A percentile compares a stretch with the other conserved stretches of the same genome.
Evolutionary conservation across 2,888 invertebrate genomes (phyloP).

Genomic region (Pachliopta kotzebuea): DNA sequence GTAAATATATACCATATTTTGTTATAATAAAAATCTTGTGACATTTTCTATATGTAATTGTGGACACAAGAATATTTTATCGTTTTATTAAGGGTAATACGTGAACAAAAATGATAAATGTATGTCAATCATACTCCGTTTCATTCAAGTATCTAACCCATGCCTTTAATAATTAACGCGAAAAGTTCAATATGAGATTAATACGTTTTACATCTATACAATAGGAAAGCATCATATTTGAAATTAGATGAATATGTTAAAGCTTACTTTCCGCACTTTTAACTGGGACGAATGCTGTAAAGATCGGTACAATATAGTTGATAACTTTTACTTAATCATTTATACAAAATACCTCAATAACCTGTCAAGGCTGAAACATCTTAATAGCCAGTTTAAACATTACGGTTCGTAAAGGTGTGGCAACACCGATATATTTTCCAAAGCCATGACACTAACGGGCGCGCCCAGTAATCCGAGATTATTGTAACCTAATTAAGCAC

Average conservation of each 20-base stretch:
- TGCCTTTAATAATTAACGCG: too few relatives aligned
- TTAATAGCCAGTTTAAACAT: constrained; percentile 1
- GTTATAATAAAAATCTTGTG: background rate
- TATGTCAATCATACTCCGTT: background rate
- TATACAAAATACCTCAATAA: background rate
- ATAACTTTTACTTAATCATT: background rate
- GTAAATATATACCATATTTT: background rate
- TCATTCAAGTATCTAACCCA: too few relatives aligned
- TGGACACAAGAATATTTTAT: background rate
- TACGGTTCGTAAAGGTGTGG: constrained; percentile 18
- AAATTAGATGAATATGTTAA: background rate
- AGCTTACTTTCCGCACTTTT: background rate
- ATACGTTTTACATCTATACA: background rate
- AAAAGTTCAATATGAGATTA: too few relatives aligned
- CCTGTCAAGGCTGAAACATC: constrained; percentile 9
- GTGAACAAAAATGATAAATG: background rate
- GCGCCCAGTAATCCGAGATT: constrained; percentile 37
- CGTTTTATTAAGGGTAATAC: background rate
- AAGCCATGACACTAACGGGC: constrained; percentile 32
- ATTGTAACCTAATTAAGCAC: constrained; percentile 39
- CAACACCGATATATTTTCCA: constrained; percentile 19
- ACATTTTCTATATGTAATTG: background rate
- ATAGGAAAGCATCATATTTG: background rate
- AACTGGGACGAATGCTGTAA: background rate
- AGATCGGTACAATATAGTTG: background rate